Evolutionary conservation across 2,888 invertebrate species (phyloP), one percentile per base, ranked within the genome.

Genomic region (Microplitis deprimator): DNA sequence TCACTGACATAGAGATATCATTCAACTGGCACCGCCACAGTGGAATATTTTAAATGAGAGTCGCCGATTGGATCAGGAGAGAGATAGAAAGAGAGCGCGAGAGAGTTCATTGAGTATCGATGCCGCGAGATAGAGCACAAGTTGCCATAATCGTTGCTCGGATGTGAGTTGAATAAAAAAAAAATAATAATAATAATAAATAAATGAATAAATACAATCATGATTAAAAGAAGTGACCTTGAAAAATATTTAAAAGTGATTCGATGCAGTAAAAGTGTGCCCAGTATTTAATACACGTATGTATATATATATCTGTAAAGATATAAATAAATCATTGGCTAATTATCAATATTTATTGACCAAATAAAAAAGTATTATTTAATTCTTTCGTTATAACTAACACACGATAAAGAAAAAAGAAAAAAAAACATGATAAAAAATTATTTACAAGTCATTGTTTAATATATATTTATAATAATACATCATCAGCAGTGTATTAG

Each of bases 1-100:
- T 77, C 80, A 79, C 77, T 80, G 79, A 73, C 84, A 87, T 85
- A 83, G 86, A 87, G 87, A 87, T 87, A 87, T 87, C 87, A 87
- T 84, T 85, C 81, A 81, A 76, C 79, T 76, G 76, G 75, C 69
- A 50, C 50, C 50, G 13, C 50, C 13, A 50, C 50, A 77, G 79
- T 76, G 78, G 85, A 83, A 86, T 86, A 85, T 84, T 83, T 84
- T 82, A 81, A 81, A 83, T 78, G 76, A 70, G 73, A 8, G 10
- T 50, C 10, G 50, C 10, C 50, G 29, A 50, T 50, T 50, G 50
- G 50, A 29, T 29, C 29, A 29, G 29, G 29, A 29, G 29, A 20
- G 20, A 29, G 29, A 29, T 29, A 29, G 29, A 29, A 29, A 29
- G 29, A 77, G 76, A 74, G 79, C 73, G 79, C 76, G 80, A 79